Percentiles rank a stretch among this genome's conserved stretches.
phyloP scores from a whole-genome alignment of 2,888 invertebrate species.

The Tortricodes alternella region DNA sequence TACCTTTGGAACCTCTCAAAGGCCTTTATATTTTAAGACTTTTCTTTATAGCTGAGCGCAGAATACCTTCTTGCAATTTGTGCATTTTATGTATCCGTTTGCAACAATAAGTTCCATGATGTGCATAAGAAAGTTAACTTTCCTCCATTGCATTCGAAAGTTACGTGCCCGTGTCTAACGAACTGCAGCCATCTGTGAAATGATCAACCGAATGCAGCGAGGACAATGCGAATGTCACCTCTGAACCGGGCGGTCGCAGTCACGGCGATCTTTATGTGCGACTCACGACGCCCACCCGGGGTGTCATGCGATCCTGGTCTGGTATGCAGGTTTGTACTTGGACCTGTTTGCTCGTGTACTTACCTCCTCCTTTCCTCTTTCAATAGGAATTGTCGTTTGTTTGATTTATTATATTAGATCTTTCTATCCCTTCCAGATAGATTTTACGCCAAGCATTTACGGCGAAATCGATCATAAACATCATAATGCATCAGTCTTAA shows the following conservation, averaged over 20 bases:
- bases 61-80: constrained; percentile 10
- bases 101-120: no score
- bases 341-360: neutral
- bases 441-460: no score
- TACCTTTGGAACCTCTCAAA: constrained; percentile 8
- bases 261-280: constrained; percentile 34
- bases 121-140: neutral
- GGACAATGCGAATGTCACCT: constrained; percentile 36
- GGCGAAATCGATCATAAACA: no score
- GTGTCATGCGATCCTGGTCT: constrained; percentile 49
- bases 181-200: constrained; percentile 2
- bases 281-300: constrained; percentile 47
- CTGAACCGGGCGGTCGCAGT: constrained; percentile 34
- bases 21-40: constrained; percentile 6
- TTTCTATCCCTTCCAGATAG: no score
- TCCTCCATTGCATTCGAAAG: neutral
- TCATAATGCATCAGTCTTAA: no score
- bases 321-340: constrained; percentile 28
- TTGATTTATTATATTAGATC: no score
- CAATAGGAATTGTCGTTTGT: no score
- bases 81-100: constrained; percentile 7
- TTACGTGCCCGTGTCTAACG: constrained; percentile 10
- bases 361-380: no score
- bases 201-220: neutral
- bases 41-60: constrained; percentile 7